Base-by-base conservation (phyloP, 2,888 invertebrate genomes). In the Raillietiella orientalis region DNA sequence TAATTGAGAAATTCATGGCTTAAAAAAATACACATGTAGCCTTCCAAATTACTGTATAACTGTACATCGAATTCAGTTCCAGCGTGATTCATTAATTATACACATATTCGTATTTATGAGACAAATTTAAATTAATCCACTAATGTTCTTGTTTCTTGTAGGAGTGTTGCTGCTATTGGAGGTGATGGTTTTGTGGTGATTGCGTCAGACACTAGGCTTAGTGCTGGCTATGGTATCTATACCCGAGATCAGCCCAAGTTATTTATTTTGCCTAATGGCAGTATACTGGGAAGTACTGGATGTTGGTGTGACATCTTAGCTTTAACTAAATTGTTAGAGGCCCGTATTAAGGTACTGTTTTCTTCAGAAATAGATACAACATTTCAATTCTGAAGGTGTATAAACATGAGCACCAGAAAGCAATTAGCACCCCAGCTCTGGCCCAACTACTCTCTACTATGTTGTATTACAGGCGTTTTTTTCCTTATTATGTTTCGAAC, bases 231-330 rank as follows among this genome's bases (percentile, higher is more conserved):
- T 46, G 64, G 66, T 3, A 87, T 90, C 40, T 70, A 74, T 39
- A 71, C 79, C 0, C 58, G 87, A 20, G 62, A 75, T 29, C 74
- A 77, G 42, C 65, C 70, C 34, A 90, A 90, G 46, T 50, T 84
- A 6, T 79, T 79, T 40, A 53, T 59, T 34, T 47, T 90, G 36
- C 71, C 79, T 0, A 52, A 63, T 2, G 14, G 15, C 3, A 82
- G 84, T 2, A 66, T 93, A 19, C 52, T 96, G n/a, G 87, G 77
- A 2, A 75, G 77, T 28, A 65, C 77, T 13, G 93, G 93, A 12
- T 96, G 93, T 47, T 90, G 93, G 75, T 87, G 90, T 40, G 96
- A 96, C 49, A 74, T 77, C 4, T 52, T 90, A 11, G 77, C 90
- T 2, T 52, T 96, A 24, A 77, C 77, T 6, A 60, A 74, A 34